These are phyloP conservation scores for Labrus mixtus DNA, from an alignment of 2,113 vertebrate species.

Conservation along the genomic window DNA sequence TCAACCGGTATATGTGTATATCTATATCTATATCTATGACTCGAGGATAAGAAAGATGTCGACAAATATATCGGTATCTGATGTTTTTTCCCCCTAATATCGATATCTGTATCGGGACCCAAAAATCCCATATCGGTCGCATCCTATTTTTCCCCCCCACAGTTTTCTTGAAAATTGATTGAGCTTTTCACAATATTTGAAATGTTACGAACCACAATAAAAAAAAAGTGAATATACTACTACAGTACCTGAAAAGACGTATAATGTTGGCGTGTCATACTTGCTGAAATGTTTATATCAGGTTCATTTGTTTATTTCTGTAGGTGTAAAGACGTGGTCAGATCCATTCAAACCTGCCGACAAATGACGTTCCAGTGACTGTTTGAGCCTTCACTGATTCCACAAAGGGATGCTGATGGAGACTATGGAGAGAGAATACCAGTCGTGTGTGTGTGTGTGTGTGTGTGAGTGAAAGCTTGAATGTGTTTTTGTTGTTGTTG, in stretches of 20 bases:
- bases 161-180: too few relatives aligned
- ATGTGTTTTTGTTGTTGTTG: slow-evolving; percentile 22
- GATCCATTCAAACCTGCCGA: slow-evolving; percentile 80
- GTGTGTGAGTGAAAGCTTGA: slow-evolving; percentile 46
- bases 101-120: too few relatives aligned
- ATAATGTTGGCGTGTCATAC: too few relatives aligned
- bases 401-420: slow-evolving; percentile 7
- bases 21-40: too few relatives aligned
- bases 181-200: too few relatives aligned
- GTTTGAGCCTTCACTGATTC: neutral
- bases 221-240: neutral
- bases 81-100: too few relatives aligned
- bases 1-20: too few relatives aligned
- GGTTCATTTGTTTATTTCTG: neutral
- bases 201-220: too few relatives aligned
- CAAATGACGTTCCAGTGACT: slow-evolving; percentile 62
- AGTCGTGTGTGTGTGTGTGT: slow-evolving; percentile 53
- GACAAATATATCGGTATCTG: too few relatives aligned
- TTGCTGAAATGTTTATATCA: neutral
- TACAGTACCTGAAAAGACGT: neutral
- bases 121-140: too few relatives aligned
- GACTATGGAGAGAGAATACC: slow-evolving; percentile 12
- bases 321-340: slow-evolving; percentile 85
- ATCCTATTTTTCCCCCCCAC: too few relatives aligned
- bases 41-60: too few relatives aligned